A percentile compares a stretch with the other conserved stretches of the same genome.
phyloP scores from a whole-genome alignment of 2,113 vertebrate genomes.

The Hucho hucho region DNA sequence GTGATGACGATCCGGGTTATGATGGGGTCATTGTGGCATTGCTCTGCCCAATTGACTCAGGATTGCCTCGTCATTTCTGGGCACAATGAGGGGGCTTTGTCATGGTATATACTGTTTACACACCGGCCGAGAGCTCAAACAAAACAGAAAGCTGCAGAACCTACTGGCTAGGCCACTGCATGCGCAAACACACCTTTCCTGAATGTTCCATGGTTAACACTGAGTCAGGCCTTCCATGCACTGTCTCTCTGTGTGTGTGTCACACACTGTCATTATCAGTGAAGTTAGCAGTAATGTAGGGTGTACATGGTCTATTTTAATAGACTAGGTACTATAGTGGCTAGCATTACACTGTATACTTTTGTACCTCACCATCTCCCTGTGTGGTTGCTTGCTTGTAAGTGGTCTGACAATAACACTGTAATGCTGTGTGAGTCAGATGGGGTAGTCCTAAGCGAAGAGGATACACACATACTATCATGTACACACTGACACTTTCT shows the following conservation, averaged over 20 bases:
- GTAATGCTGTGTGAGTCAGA: constrained; percentile 46
- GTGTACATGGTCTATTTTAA: constrained; percentile 46
- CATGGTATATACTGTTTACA: constrained; percentile 37
- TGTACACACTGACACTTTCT: neutral
- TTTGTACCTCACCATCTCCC: constrained; percentile 42
- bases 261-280: constrained; percentile 41
- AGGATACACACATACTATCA: too few species aligned
- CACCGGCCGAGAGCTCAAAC: constrained; percentile 38
- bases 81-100: constrained; percentile 64
- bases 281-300: constrained; percentile 58
- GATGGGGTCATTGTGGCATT: constrained; percentile 53
- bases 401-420: constrained; percentile 11
- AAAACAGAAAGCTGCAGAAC: constrained; percentile 56
- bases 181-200: constrained; percentile 18
- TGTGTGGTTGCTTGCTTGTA: constrained; percentile 25
- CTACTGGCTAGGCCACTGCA: constrained; percentile 27
- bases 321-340: constrained; percentile 41
- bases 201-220: constrained; percentile 47
- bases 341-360: constrained; percentile 41
- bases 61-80: constrained; percentile 56
- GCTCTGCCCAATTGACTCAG: constrained; percentile 63
- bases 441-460: constrained; percentile 42
- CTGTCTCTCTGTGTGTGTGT: constrained; percentile 37
- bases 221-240: constrained; percentile 36
- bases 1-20: constrained; percentile 30